Evolutionary conservation across 2,797 vertebrate genomes (phyloP).

Genomic region (Acipenser oxyrinchus): DNA sequence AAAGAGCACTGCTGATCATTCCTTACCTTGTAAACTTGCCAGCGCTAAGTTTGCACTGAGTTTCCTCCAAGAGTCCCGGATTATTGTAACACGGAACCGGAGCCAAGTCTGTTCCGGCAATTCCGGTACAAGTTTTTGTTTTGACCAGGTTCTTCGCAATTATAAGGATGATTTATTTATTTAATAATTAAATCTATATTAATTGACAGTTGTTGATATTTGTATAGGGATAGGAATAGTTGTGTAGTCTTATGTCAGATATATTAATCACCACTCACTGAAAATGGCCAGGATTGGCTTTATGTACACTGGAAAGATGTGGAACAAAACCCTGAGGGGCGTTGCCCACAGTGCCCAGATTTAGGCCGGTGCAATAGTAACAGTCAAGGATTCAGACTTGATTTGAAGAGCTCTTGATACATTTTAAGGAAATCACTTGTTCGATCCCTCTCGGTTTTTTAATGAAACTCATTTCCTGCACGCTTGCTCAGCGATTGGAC

Average conservation of each 20-base stretch:
- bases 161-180: neutral
- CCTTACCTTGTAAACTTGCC: conserved; percentile 20
- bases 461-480: too few relatives aligned
- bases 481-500: too few relatives aligned
- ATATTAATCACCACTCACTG: too few relatives aligned
- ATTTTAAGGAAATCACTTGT: too few relatives aligned
- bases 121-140: neutral
- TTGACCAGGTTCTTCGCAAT: neutral
- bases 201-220: neutral
- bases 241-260: neutral
- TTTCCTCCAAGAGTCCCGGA: neutral
- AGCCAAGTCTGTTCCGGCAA: neutral
- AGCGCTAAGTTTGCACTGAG: neutral
- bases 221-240: neutral
- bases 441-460: too few relatives aligned
- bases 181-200: neutral
- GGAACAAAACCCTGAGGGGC: too few relatives aligned
- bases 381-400: too few relatives aligned
- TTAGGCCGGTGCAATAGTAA: too few relatives aligned
- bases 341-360: too few relatives aligned
- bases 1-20: conserved; percentile 30
- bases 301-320: too few relatives aligned
- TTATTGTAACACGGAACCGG: neutral
- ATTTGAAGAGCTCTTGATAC: too few relatives aligned
- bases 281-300: too few relatives aligned